Conservation (phyloP, 1,140 invertebrate genomes). For the Drosophila murphyi region DNA sequence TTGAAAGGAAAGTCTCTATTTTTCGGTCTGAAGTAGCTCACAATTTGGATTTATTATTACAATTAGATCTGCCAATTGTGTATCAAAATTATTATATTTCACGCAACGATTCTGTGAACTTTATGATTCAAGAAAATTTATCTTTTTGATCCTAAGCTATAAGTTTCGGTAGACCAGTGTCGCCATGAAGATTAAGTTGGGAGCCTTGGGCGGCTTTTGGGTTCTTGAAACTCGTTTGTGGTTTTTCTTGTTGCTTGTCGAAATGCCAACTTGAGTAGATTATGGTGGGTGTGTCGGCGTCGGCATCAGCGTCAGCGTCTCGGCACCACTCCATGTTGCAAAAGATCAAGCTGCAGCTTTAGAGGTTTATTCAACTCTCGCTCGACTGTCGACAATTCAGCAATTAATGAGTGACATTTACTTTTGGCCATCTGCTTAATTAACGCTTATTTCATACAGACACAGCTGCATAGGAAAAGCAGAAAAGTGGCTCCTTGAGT, state of each 20-base stretch:
- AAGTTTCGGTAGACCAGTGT: neutral
- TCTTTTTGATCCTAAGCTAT: too few relatives aligned
- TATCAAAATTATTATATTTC: too few relatives aligned
- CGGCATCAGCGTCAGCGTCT: neutral
- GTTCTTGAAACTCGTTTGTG: constrained; percentile 41
- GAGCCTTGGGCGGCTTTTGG: constrained; percentile 23
- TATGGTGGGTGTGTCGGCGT: constrained; percentile 47
- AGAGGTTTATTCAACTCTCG: constrained; percentile 54
- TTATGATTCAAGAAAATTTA: too few relatives aligned
- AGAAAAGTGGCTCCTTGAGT: constrained; percentile 39
- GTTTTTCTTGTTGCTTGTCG: neutral
- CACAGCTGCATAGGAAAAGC: neutral
- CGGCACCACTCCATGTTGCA: constrained; percentile 5
- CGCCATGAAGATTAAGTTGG: constrained; percentile 25
- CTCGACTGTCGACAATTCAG: constrained; percentile 43
- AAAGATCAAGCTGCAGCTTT: constrained; percentile 43
- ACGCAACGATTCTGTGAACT: neutral
- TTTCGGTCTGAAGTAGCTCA: too few relatives aligned
- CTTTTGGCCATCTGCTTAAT: constrained; percentile 48
- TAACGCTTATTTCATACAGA: constrained; percentile 43
- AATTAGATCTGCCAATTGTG: too few relatives aligned
- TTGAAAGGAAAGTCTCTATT: too few relatives aligned
- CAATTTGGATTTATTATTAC: too few relatives aligned
- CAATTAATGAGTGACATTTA: constrained; percentile 51
- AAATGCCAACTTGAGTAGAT: constrained; percentile 35